A percentile compares a stretch with the other conserved stretches of the same genome.
These are phyloP conservation scores for Coptodon bakossiorum DNA, from an alignment of 2,113 vertebrate species.

Conservation along the genomic window DNA sequence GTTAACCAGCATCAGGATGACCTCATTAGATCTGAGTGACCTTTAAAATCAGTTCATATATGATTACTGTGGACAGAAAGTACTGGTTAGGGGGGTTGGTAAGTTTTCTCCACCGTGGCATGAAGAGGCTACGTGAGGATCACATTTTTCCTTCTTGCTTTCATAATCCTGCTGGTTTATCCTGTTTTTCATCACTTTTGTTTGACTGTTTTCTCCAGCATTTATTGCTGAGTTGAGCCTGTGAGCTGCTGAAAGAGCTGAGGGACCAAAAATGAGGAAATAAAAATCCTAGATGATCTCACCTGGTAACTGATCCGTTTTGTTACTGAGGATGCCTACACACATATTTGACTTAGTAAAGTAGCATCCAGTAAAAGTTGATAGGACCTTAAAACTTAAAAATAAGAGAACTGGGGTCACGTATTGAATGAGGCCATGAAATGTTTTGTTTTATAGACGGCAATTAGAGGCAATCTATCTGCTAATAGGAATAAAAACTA, in stretches of 20 bases:
- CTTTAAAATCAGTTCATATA: not conserved
- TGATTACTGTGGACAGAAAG: not conserved
- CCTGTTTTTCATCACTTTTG: not conserved
- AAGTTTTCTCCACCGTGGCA: not conserved
- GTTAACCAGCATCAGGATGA: not conserved
- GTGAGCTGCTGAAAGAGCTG: not conserved
- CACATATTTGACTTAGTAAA: not conserved
- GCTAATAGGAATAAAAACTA: not conserved
- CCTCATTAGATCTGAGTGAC: constrained; percentile 25
- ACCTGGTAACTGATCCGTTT: not conserved
- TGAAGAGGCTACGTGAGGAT: not conserved
- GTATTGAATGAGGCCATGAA: not conserved
- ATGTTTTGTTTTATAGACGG: not conserved
- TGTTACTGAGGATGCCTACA: not conserved
- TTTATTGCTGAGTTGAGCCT: not conserved
- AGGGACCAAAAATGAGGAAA: not conserved
- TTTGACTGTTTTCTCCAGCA: not conserved
- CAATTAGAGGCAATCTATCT: not conserved
- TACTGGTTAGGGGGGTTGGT: not conserved
- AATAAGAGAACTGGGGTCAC: not conserved
- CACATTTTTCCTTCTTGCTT: not conserved
- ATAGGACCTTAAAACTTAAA: not conserved
- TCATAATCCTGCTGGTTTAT: not conserved
- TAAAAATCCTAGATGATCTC: not conserved
- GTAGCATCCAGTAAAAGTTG: not conserved